These are phyloP conservation scores for Phylloscopus whistleri DNA, from an alignment of 2,113 vertebrate genomes.

Conservation along the genomic window DNA sequence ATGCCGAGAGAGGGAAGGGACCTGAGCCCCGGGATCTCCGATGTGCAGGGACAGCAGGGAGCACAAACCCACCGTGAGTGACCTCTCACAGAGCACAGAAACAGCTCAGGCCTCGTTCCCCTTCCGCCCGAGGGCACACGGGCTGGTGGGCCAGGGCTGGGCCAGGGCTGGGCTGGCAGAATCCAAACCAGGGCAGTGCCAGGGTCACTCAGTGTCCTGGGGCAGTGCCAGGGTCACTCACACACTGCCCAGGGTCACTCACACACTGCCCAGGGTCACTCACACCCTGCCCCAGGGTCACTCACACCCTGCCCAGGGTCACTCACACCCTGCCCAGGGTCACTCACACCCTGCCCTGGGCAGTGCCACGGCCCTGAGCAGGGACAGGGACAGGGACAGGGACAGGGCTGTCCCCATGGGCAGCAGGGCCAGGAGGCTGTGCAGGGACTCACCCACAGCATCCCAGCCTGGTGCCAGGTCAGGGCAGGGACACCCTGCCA, in stretches of 20 bases:
- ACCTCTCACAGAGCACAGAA: background rate
- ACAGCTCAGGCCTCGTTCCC: background rate
- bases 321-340: background rate
- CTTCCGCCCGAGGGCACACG: accelerated
- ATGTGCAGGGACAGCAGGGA: background rate
- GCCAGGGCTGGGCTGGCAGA: background rate
- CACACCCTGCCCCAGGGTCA: background rate
- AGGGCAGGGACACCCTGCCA: background rate
- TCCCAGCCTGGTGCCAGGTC: background rate
- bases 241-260: background rate
- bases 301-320: background rate
- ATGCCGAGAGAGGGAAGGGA: background rate
- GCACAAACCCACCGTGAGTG: accelerated
- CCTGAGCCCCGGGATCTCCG: background rate
- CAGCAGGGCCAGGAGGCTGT: background rate
- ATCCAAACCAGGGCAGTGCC: background rate
- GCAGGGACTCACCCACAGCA: background rate
- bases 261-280: background rate
- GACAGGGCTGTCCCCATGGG: no score
- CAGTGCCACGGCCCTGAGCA: background rate
- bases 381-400: background rate
- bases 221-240: background rate
- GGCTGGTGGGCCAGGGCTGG: background rate
- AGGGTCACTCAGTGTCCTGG: background rate
- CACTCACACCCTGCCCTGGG: background rate